A percentile compares a stretch with the other conserved stretches of the same genome.
These are phyloP conservation scores for Norana najaformis DNA, from an alignment of 2,888 invertebrate species.

Conservation along the genomic window DNA sequence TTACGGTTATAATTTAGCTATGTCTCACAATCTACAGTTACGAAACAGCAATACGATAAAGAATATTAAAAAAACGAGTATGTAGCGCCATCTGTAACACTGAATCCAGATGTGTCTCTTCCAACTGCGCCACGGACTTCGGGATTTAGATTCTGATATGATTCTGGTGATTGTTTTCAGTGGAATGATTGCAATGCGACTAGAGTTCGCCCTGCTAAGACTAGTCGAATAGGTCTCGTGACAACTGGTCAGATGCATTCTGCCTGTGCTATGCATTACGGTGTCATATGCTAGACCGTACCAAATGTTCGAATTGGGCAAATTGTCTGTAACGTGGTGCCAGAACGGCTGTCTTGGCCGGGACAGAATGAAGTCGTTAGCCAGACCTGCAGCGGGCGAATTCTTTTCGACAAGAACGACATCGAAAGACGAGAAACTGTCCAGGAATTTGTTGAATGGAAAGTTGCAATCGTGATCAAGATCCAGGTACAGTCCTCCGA, in stretches of 20 bases:
- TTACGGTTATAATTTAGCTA: not conserved
- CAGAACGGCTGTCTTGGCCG: slow-evolving; percentile 14
- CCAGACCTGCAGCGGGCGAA: slow-evolving; percentile 35
- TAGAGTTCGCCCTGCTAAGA: not conserved
- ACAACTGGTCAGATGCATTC: slow-evolving; percentile 36
- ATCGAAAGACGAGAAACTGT: slow-evolving; percentile 8
- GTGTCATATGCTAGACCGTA: slow-evolving; percentile 39
- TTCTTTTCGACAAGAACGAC: slow-evolving; percentile 32
- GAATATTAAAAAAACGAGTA: not conserved
- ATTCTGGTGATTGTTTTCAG: not conserved
- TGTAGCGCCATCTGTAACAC: not conserved
- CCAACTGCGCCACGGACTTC: not conserved
- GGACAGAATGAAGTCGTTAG: slow-evolving; percentile 38
- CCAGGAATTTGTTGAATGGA: not conserved
- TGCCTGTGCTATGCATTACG: slow-evolving; percentile 40
- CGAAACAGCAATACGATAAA: not conserved
- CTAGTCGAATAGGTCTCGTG: not conserved
- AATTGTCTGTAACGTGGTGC: not conserved
- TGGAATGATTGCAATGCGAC: slow-evolving; percentile 9
- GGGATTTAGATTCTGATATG: not conserved
- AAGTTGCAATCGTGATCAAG: slow-evolving; percentile 33
- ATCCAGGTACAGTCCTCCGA: slow-evolving; percentile 43
- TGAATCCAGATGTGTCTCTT: not conserved
- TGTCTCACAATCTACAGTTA: not conserved
- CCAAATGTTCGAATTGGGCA: not conserved